These are phyloP conservation scores for Palaemon carinicauda DNA, from an alignment of 1,140 invertebrate species.

Conservation along the genomic window DNA sequence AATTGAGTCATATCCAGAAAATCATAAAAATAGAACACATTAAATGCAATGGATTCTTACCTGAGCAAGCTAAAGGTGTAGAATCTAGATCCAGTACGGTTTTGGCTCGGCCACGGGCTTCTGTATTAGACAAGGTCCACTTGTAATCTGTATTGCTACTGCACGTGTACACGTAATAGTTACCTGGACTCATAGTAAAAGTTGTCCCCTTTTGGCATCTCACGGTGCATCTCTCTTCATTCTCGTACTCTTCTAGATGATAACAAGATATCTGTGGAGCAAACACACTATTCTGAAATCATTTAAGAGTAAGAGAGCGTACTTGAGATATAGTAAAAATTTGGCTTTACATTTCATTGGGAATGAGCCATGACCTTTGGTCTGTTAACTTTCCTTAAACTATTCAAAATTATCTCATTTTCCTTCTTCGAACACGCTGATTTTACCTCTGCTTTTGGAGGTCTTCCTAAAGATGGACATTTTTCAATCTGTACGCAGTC, in stretches of 20 bases:
- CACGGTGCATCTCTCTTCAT: conserved; percentile 26
- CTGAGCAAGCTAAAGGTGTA: no score
- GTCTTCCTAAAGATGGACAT: conserved; percentile 64
- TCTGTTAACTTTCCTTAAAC: no score
- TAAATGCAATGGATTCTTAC: no score
- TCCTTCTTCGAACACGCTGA: neutral
- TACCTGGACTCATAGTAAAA: neutral
- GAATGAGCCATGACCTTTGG: no score
- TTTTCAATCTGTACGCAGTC: conserved; percentile 77
- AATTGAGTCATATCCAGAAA: no score
- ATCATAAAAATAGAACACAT: no score
- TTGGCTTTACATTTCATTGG: neutral
- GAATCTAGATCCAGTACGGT: neutral
- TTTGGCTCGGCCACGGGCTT: neutral
- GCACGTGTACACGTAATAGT: conserved; percentile 33
- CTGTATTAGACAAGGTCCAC: neutral
- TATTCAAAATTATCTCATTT: neutral
- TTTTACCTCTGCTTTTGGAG: conserved; percentile 42
- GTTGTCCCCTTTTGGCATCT: conserved; percentile 4
- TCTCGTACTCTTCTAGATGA: conserved; percentile 17
- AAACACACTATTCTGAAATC: neutral
- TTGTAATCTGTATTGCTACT: neutral
- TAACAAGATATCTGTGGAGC: conserved; percentile 33
- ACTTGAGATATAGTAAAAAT: neutral
- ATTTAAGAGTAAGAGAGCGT: neutral